Conservation (phyloP, 2,888 invertebrate genomes). For the Ophion ellenae region DNA sequence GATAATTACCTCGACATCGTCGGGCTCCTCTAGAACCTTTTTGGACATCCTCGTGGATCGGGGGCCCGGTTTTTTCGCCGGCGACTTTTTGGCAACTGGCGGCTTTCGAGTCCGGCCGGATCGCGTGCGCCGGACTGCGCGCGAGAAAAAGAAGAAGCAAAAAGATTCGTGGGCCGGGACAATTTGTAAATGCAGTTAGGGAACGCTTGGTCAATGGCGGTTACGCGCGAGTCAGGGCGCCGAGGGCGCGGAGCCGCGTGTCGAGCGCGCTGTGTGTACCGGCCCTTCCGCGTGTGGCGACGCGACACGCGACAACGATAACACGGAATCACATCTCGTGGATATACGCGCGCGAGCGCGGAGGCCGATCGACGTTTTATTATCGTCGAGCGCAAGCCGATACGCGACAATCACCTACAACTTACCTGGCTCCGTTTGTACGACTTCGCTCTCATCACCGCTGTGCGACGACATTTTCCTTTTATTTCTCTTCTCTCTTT, state of each 20-base stretch:
- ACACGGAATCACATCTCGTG: slow-evolving; percentile 25
- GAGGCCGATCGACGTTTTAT: slow-evolving; percentile 6
- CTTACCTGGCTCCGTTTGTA: slow-evolving; percentile 78
- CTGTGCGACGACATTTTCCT: slow-evolving; percentile 80
- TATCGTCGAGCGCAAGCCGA: slow-evolving; percentile 5
- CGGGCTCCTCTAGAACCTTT: slow-evolving; percentile 73
- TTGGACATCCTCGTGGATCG: slow-evolving; percentile 76
- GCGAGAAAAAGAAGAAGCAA: background rate
- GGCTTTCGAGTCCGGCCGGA: slow-evolving; percentile 85
- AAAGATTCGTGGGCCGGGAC: background rate
- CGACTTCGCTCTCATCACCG: slow-evolving; percentile 80
- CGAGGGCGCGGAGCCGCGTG: slow-evolving; percentile 59
- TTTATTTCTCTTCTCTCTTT: slow-evolving; percentile 3
- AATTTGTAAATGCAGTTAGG: background rate
- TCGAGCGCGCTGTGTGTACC: slow-evolving; percentile 56
- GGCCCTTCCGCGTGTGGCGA: slow-evolving; percentile 45
- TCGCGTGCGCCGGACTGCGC: slow-evolving; percentile 85
- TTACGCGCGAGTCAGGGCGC: background rate
- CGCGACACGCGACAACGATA: background rate
- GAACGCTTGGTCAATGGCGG: slow-evolving; percentile 8
- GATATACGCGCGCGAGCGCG: slow-evolving; percentile 31
- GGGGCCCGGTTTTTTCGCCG: slow-evolving; percentile 77
- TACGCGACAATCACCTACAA: slow-evolving; percentile 7
- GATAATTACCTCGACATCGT: slow-evolving; percentile 76
- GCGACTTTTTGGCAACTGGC: slow-evolving; percentile 77